phyloP scores from a whole-genome alignment of 2,888 invertebrate genomes.

The Drosophila acutilabella region DNA sequence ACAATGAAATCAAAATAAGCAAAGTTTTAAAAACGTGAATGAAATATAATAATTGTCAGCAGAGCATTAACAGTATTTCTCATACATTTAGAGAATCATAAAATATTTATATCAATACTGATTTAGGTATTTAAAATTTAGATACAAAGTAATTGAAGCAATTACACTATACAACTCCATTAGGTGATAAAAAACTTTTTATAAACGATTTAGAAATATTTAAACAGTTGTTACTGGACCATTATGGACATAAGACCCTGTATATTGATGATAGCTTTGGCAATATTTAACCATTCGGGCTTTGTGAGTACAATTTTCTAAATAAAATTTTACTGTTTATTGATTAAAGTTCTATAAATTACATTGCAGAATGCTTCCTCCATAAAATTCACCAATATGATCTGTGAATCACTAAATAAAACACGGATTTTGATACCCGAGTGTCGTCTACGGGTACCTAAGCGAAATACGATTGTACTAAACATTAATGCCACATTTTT shows the following conservation, averaged over 20 bases:
- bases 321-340: not conserved
- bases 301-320: not conserved
- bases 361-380: slow-evolving; percentile 1
- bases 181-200: no score
- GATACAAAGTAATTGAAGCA: no score
- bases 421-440: not conserved
- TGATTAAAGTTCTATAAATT: not conserved
- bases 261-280: not conserved
- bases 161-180: no score
- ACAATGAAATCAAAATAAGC: no score
- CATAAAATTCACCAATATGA: slow-evolving; percentile 12
- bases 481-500: slow-evolving; percentile 20
- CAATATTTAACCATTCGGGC: not conserved
- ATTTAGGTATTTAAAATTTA: no score
- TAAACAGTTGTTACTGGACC: not conserved
- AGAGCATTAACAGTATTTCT: no score
- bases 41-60: no score
- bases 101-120: no score
- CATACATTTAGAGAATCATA: no score
- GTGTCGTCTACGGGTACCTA: slow-evolving; percentile 26
- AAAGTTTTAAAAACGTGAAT: no score
- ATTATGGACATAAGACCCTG: not conserved
- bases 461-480: slow-evolving; percentile 4
- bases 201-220: not conserved
- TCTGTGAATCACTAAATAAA: slow-evolving; percentile 15